Base-by-base conservation (phyloP, 2,888 invertebrate species). In the Diogma glabrata region DNA sequence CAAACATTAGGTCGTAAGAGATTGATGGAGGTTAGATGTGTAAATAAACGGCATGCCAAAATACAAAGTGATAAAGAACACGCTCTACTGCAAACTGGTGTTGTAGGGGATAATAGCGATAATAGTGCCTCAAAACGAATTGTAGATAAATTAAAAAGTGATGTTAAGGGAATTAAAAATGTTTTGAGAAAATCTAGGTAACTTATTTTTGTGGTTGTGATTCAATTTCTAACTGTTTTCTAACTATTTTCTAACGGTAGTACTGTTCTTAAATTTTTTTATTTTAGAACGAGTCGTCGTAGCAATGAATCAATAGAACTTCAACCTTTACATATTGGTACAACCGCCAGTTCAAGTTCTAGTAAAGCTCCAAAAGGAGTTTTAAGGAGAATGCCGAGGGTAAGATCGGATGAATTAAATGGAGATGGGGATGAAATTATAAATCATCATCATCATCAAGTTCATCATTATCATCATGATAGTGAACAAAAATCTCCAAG, bases 1-100 rank as follows among this genome's bases (percentile, higher is more conserved):
- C 90, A 91, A 65, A 88, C 85, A 9, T 74, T 92, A 23, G 92
- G 92, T 5, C 75, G 88, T 43, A 91, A 90, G 62, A 76, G 91
- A 12, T 71, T 92, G 49, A 88, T 88, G 78, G 91, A 92, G 69
- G 91, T 90, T 5, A 76, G 79, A 52, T 78, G 77, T 71, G 76
- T 77, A 1, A 71, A 73, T 52, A 72, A 71, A 52, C 69, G 67
- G 26, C 64, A 67, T 47, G 69, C 67, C 3, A 72, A 70, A 56
- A 61, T 64, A 6, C 62, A 64, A 51, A 60, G 58, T 33, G 67
- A 67, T 16, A 66, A 65, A 53, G 65, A 67, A 36, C 23, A 48
- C 22, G 33, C 30, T 7, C 14, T 20, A 8, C 9, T 33, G 6
- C 12, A 12, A 17, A 51, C 48, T 22, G 45, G 20, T 38, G 47